Conservation (phyloP, 2,797 vertebrate species). For the Lepilemur ruficaudatus region DNA sequence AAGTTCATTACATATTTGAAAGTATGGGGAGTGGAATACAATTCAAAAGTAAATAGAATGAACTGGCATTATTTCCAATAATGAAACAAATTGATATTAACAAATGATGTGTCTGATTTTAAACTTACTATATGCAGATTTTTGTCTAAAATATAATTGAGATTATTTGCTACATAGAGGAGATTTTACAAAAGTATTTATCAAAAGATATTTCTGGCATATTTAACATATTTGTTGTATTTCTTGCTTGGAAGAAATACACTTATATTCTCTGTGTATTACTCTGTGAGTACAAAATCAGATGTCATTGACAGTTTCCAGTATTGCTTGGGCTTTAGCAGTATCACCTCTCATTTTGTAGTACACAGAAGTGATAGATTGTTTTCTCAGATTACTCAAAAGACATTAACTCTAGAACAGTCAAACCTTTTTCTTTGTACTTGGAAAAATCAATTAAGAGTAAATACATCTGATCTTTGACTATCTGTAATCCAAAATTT, state of each 20-base stretch:
- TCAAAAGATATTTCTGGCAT: not conserved
- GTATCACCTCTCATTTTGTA: constrained; percentile 13
- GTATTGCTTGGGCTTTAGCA: not conserved
- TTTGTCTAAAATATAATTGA: not conserved
- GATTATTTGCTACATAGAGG: not conserved
- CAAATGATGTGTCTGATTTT: not conserved
- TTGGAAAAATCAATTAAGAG: constrained; percentile 9
- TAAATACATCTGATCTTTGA: not conserved
- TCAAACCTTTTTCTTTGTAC: not conserved
- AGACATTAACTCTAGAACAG: not conserved
- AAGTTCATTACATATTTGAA: constrained; percentile 1
- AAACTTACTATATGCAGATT: not conserved
- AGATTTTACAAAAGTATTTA: not conserved
- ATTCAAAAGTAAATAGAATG: constrained; percentile 9
- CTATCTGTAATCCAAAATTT: not conserved
- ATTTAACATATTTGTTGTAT: not conserved
- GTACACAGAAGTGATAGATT: not conserved
- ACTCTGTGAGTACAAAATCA: not conserved
- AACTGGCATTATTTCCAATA: not conserved
- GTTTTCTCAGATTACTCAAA: constrained; percentile 21
- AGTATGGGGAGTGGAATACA: not conserved
- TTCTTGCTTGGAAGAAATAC: constrained; percentile 18
- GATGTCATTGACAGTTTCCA: constrained; percentile 7
- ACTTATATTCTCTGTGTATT: not conserved
- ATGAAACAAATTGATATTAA: not conserved